Evolutionary conservation across 2,888 invertebrate genomes (phyloP), one percentile per base, ranked within the genome.

Genomic region (Dromius quadrimaculatus): DNA sequence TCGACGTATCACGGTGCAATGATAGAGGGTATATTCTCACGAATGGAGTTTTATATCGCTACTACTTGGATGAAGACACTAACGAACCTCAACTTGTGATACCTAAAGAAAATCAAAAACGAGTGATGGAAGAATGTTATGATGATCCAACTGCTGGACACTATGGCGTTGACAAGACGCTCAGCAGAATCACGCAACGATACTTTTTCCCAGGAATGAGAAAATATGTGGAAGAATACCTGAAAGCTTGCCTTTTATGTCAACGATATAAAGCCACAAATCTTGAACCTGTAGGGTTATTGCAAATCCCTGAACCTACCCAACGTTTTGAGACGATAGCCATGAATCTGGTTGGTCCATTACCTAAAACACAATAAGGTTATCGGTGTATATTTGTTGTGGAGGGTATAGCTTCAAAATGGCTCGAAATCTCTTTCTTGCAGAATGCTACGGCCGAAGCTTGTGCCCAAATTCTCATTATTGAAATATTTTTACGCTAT

Each of bases 71-170:
- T 1, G 13, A 11, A 1, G 73, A 74, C 0, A 1, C 34, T 0
- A 74, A 75, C 15, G 72, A 74, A 5, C 63, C 73, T 1, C 72
- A 72, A 63, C 45, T 71, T 1, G 72, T 73, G 0, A 64, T 73
- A 0, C 77, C 77, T 0, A 22, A 32, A 9, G 72, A 75, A 0
- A 74, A 74, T 32, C 45, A 74, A 17, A 17, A 41, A 0, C 63
- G 72, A 4, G 43, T 77, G 2, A 22, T 76, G 20, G 11, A 11
- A 2, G 73, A 28, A 2, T 76, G 73, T 13, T 78, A 79, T 83
- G 84, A 74, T 83, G 83, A 76, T 71, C 80, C 15, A 82, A 85
- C 63, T 82, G 85, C 0, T 4, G 73, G 71, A 0, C 73, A 75
- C 17, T 72, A 74, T 5, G 74, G 72, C 1, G 15, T 22, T 0